A percentile compares a stretch with the other conserved stretches of the same genome.
Evolutionary conservation across 2,888 invertebrate species (phyloP).

Genomic region (Synergus umbraculus): DNA sequence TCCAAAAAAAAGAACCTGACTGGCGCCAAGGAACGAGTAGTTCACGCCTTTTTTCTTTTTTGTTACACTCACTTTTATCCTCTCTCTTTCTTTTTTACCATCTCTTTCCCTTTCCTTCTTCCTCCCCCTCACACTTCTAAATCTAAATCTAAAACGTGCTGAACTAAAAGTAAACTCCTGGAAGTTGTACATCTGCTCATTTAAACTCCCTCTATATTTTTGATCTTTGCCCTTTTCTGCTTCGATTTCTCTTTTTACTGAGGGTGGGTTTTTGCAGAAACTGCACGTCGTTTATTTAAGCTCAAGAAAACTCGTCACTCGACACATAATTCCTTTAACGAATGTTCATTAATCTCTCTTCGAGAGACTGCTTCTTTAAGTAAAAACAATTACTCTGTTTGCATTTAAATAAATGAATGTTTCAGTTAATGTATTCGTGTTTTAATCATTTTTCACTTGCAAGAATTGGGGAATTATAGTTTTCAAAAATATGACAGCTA

Average conservation of each 20-base stretch:
- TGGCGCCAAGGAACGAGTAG: constrained; percentile 54
- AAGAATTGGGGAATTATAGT: background rate
- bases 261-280: constrained; percentile 11
- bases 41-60: constrained; percentile 44
- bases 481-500: background rate
- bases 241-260: background rate
- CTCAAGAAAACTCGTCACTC: constrained; percentile 18
- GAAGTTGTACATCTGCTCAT: constrained; percentile 44
- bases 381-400: background rate
- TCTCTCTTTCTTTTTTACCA: constrained; percentile 39
- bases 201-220: constrained; percentile 46
- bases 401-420: background rate
- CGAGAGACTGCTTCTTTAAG: background rate
- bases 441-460: background rate
- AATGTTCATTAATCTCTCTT: background rate
- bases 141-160: constrained; percentile 26
- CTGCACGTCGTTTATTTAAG: constrained; percentile 14
- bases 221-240: constrained; percentile 44
- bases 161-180: constrained; percentile 14
- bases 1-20: constrained; percentile 41
- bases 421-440: no score
- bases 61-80: constrained; percentile 41
- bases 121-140: constrained; percentile 32
- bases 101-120: constrained; percentile 46
- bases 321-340: background rate